Evolutionary conservation across 2,113 vertebrate genomes (phyloP).

Genomic region (Periophthalmus modestus): DNA sequence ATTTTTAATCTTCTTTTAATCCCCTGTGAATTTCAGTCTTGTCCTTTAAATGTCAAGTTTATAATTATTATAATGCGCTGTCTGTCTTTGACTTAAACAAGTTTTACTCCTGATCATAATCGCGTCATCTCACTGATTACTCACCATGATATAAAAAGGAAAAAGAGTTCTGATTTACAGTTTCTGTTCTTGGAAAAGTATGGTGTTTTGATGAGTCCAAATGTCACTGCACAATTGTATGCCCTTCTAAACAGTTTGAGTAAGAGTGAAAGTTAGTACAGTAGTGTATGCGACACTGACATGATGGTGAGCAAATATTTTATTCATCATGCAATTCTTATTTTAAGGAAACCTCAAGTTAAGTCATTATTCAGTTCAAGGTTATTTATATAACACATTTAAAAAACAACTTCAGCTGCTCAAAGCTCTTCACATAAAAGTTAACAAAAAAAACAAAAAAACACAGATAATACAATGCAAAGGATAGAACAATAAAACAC

Average conservation of each 20-base stretch:
- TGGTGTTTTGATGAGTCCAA: background rate
- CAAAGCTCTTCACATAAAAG: too few relatives aligned
- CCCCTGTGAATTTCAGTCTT: constrained; percentile 7
- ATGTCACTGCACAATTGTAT: background rate
- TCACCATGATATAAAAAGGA: background rate
- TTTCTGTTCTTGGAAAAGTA: background rate
- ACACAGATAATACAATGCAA: too few relatives aligned
- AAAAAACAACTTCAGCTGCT: too few relatives aligned
- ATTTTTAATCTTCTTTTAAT: constrained; percentile 28
- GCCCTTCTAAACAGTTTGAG: background rate
- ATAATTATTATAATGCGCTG: constrained; percentile 14
- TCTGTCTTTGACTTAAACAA: constrained; percentile 7
- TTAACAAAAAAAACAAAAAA: too few relatives aligned
- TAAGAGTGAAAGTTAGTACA: background rate
- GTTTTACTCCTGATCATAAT: constrained; percentile 10
- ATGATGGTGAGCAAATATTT: too few relatives aligned
- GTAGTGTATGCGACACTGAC: too few relatives aligned
- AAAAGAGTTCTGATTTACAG: background rate
- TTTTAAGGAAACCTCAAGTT: too few relatives aligned
- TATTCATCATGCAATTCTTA: too few relatives aligned
- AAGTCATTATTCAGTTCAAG: too few relatives aligned
- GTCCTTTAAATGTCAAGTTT: constrained; percentile 27
- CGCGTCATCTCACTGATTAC: background rate
- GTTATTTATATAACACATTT: too few relatives aligned
- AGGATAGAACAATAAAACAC: too few relatives aligned